Evolutionary conservation across 1,140 invertebrate species (phyloP), one percentile per base, ranked within the genome.

Genomic region (Lutraria rhynchaena): DNA sequence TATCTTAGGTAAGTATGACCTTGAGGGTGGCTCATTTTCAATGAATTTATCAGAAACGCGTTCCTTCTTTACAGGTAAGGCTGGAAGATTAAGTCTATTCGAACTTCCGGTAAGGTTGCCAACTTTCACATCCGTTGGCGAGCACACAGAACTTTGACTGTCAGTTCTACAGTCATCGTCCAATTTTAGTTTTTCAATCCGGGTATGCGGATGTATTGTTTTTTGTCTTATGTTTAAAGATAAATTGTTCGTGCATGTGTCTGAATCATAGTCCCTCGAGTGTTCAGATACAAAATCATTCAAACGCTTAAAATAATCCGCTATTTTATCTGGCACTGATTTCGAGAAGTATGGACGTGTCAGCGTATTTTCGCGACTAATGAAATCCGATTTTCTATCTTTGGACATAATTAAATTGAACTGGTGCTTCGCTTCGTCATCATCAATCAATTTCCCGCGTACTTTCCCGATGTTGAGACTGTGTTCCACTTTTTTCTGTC

Each of bases 331-430:
- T 5, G 63, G 63, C 27, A 31, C 27, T 51, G 44, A 41, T 35
- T n/a, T 51, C 24, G 33, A 24, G 0, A 55, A 44, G 17, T 55
- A 55, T 27, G 49, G 51, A 19, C 33, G 7, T 22, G 60, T 55
- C 2, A 67, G 19, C n/a, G 63, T 9, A 22, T 44, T 53, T 37
- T 67, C 60, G n/a, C 74, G 33, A 11, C 33, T 7, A 24, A 63
- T 19, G 24, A 1, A 51, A 19, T 44, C 17, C 37, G 19, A 41
- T n/a, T 58, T 57, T 33, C 61, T 49, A 35, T 51, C 75, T 11
- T 57, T 60, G 11, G 46, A 35, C 76, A 80, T 80, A 13, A 80
- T 80, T 53, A 27, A 29, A 67, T 80, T 49, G 31, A 80, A 80
- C 17, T 80, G 63, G n/a, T n/a, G 31, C 22, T 49, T 69, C 22